A percentile compares a stretch with the other conserved stretches of the same genome.
These are phyloP conservation scores for Lineus longissimus DNA, from an alignment of 1,140 invertebrate species.

Conservation along the genomic window DNA sequence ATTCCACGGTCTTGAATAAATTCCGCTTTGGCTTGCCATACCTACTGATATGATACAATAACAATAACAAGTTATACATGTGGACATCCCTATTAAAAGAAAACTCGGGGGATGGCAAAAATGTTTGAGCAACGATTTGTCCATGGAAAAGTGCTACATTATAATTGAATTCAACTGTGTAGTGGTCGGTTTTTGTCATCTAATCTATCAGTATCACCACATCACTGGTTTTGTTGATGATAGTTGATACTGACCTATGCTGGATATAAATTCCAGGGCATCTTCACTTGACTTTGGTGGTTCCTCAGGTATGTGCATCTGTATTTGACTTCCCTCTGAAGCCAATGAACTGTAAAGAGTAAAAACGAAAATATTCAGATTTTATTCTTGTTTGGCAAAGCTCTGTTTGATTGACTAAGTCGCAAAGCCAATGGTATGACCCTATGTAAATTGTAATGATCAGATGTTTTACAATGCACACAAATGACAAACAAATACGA, in stretches of 20 bases:
- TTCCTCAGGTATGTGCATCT: background rate
- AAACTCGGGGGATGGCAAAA: background rate
- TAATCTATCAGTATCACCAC: background rate
- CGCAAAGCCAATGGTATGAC: background rate
- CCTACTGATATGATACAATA: background rate
- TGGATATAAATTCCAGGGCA: background rate
- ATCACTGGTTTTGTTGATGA: background rate
- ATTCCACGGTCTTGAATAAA: too few relatives aligned
- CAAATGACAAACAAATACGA: background rate
- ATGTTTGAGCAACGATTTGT: too few relatives aligned
- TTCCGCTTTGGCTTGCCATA: too few relatives aligned
- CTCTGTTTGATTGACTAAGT: background rate
- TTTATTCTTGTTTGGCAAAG: background rate
- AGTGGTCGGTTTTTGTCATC: background rate
- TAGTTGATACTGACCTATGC: background rate
- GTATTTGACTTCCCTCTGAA: background rate
- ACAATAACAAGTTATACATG: background rate
- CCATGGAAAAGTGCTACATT: too few relatives aligned
- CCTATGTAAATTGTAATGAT: background rate
- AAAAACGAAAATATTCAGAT: background rate
- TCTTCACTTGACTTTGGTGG: slow-evolving; percentile 1
- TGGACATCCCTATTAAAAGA: background rate
- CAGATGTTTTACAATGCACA: background rate
- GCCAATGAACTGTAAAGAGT: background rate
- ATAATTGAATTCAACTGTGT: too few relatives aligned